Evolutionary conservation across 2,888 invertebrate genomes (phyloP).

Genomic region (Iselma pallidipennis): DNA sequence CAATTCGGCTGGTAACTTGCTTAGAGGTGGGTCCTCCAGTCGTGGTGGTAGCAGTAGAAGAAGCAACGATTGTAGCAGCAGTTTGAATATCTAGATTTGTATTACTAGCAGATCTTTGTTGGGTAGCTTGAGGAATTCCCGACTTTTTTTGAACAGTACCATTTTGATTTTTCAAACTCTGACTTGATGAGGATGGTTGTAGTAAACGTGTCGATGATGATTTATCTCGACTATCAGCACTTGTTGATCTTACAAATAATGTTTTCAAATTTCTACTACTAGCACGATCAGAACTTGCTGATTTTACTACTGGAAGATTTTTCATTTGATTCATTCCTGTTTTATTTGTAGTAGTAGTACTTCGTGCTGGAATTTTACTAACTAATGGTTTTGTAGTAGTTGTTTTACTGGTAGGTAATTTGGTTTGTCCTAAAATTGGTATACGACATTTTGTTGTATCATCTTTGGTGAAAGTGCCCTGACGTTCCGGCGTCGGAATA

Average conservation of each 20-base stretch:
- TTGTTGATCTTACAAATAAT: conserved; percentile 51
- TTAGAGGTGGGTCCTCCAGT: conserved; percentile 55
- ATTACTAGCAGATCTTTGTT: conserved; percentile 62
- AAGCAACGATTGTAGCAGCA: background rate
- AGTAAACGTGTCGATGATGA: conserved; percentile 43
- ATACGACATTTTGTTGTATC: conserved; percentile 52
- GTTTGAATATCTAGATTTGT: conserved; percentile 57
- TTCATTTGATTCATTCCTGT: background rate
- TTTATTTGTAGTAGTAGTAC: background rate
- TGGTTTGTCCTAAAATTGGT: conserved; percentile 16
- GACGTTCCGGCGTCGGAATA: conserved; percentile 66
- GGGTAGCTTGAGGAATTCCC: conserved; percentile 38
- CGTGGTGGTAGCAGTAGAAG: conserved; percentile 53
- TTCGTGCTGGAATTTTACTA: conserved; percentile 34
- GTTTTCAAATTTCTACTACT: conserved; percentile 29
- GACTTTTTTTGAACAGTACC: conserved; percentile 46
- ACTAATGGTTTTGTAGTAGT: conserved; percentile 49
- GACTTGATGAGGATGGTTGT: conserved; percentile 61
- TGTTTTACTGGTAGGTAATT: conserved; percentile 19
- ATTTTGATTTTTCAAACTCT: conserved; percentile 59
- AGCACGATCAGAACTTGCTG: conserved; percentile 46
- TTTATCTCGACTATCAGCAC: conserved; percentile 51
- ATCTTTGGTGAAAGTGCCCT: conserved; percentile 92
- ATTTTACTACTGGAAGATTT: conserved; percentile 36
- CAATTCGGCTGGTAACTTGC: conserved; percentile 78